These are phyloP conservation scores for Calonectris borealis DNA, from an alignment of 2,113 vertebrate species.

Conservation along the genomic window DNA sequence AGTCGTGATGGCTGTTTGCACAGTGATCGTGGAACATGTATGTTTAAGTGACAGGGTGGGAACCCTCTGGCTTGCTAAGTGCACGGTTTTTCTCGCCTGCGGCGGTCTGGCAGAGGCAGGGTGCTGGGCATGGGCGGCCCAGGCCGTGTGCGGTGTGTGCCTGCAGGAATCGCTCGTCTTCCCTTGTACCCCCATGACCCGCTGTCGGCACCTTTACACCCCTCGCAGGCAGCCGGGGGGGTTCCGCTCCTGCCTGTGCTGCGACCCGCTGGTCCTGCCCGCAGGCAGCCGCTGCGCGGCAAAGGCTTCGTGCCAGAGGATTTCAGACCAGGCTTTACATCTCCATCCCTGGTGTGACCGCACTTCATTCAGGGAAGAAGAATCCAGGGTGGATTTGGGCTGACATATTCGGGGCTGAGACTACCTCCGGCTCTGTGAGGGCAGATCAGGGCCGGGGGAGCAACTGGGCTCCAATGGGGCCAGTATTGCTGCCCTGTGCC, in stretches of 20 bases:
- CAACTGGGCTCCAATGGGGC: background rate
- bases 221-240: background rate
- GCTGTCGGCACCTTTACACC: background rate
- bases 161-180: background rate
- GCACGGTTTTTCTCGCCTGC: accelerated
- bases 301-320: background rate
- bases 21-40: accelerated
- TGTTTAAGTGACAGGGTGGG: accelerated
- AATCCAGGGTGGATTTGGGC: background rate
- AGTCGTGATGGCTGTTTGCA: accelerated
- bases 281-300: background rate
- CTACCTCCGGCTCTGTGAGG: background rate
- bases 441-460: background rate
- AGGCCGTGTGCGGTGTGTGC: background rate
- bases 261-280: background rate
- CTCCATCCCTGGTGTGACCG: background rate
- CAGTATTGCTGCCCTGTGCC: background rate
- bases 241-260: background rate
- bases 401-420: background rate
- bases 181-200: accelerated
- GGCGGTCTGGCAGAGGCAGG: background rate
- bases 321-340: background rate
- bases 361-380: background rate
- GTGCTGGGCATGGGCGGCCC: background rate
- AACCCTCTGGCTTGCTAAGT: too few species aligned